A percentile compares a stretch with the other conserved stretches of the same genome.
Evolutionary conservation across 1,140 invertebrate species (phyloP).

Genomic region (Marisa cornuarietis): DNA sequence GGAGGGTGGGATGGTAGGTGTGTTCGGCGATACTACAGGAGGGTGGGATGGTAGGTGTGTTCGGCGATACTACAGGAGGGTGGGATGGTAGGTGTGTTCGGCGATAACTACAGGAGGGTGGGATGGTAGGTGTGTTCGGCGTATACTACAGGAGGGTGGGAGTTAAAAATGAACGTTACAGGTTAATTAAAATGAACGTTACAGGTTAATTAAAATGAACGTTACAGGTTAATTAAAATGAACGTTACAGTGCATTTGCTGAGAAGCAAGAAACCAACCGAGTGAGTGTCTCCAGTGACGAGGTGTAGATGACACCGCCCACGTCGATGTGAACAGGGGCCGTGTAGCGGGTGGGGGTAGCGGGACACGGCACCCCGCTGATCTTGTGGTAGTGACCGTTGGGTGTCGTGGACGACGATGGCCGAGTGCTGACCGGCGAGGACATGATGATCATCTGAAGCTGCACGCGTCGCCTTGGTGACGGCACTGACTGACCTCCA

Average conservation of each 20-base stretch:
- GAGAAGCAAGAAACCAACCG: too few species aligned
- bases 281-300: constrained; percentile 92
- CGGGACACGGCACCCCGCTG: constrained; percentile 88
- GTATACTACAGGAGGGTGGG: too few species aligned
- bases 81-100: too few species aligned
- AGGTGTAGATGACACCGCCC: constrained; percentile 95
- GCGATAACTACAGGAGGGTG: too few species aligned
- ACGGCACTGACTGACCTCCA: not conserved
- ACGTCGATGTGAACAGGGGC: constrained; percentile 98
- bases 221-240: not conserved
- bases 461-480: not conserved
- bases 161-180: too few species aligned
- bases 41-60: too few species aligned
- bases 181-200: too few species aligned
- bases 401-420: constrained; percentile 43
- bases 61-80: too few species aligned
- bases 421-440: constrained; percentile 44
- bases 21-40: too few species aligned
- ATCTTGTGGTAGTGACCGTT: constrained; percentile 58
- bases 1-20: too few species aligned
- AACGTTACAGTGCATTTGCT: not conserved
- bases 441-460: constrained; percentile 30
- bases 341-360: constrained; percentile 88
- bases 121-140: too few species aligned
- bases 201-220: too few species aligned